Percentiles rank a stretch among this genome's conserved stretches.
phyloP scores from a whole-genome alignment of 2,888 invertebrate species.

The Polylopha cassiicola region DNA sequence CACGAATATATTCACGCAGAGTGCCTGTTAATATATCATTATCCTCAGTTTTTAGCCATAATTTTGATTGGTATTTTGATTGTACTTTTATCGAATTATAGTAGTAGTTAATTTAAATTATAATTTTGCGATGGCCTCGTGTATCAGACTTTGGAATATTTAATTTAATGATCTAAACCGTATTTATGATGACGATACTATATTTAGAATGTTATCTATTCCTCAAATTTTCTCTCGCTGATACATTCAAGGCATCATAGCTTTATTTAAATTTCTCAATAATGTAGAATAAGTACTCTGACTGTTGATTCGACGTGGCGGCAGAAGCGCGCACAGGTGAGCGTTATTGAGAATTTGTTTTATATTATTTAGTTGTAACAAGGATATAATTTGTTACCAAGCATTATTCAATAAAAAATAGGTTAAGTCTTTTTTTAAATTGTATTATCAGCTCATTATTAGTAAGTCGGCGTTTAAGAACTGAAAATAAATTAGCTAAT shows the following conservation, averaged over 20 bases:
- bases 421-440: conserved; percentile 72
- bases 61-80: conserved; percentile 65
- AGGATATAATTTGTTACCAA: conserved; percentile 75
- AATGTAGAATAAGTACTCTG: conserved; percentile 35
- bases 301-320: conserved; percentile 24
- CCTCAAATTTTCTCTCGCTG: conserved; percentile 44
- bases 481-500: conserved; percentile 77
- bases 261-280: conserved; percentile 68
- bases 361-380: conserved; percentile 63
- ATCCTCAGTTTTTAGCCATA: conserved; percentile 71
- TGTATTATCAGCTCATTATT: conserved; percentile 77
- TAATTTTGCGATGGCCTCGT: conserved; percentile 32
- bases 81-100: conserved; percentile 66
- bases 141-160: conserved; percentile 12
- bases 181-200: conserved; percentile 17
- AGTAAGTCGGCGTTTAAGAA: conserved; percentile 77
- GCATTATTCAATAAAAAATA: conserved; percentile 75
- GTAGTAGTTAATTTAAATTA: conserved; percentile 60
- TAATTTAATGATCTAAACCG: conserved; percentile 16
- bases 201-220: too few species aligned
- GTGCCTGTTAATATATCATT: conserved; percentile 69
- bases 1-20: conserved; percentile 70
- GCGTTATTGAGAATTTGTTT: conserved; percentile 65
- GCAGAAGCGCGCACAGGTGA: conserved; percentile 33
- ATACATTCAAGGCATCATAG: conserved; percentile 61